These are phyloP conservation scores for Andrena flavipes DNA, from an alignment of 2,888 invertebrate species.

Conservation along the genomic window DNA sequence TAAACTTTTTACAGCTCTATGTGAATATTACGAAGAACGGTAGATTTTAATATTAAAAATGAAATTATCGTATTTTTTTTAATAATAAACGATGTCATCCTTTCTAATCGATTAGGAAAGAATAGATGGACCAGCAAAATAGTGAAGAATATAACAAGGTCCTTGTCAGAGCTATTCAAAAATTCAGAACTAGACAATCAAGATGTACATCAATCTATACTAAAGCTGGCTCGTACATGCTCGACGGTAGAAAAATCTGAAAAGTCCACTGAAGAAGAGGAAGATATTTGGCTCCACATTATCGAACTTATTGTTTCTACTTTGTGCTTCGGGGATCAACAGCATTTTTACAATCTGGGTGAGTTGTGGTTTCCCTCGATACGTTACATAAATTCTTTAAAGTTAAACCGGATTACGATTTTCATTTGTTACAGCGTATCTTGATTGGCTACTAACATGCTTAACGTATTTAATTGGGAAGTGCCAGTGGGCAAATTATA, in stretches of 20 bases:
- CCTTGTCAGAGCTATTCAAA: slow-evolving; percentile 76
- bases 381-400: not conserved
- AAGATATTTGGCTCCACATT: slow-evolving; percentile 84
- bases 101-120: slow-evolving; percentile 53
- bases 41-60: slow-evolving; percentile 62
- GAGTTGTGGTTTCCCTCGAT: slow-evolving; percentile 48
- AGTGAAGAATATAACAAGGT: slow-evolving; percentile 79
- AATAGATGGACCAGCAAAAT: slow-evolving; percentile 76
- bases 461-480: slow-evolving; percentile 85
- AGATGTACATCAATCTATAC: slow-evolving; percentile 79
- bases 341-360: slow-evolving; percentile 87
- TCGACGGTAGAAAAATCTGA: slow-evolving; percentile 72
- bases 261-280: slow-evolving; percentile 47
- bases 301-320: slow-evolving; percentile 85
- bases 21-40: slow-evolving; percentile 75
- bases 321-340: slow-evolving; percentile 85
- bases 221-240: slow-evolving; percentile 79
- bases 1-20: slow-evolving; percentile 83
- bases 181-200: slow-evolving; percentile 76
- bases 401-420: not conserved
- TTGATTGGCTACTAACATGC: slow-evolving; percentile 85
- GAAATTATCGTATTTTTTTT: not conserved
- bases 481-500: slow-evolving; percentile 85
- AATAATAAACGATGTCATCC: not conserved
- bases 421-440: slow-evolving; percentile 83